Evolutionary conservation across 2,888 invertebrate species (phyloP).

Genomic region (Malthinus flaveolus): DNA sequence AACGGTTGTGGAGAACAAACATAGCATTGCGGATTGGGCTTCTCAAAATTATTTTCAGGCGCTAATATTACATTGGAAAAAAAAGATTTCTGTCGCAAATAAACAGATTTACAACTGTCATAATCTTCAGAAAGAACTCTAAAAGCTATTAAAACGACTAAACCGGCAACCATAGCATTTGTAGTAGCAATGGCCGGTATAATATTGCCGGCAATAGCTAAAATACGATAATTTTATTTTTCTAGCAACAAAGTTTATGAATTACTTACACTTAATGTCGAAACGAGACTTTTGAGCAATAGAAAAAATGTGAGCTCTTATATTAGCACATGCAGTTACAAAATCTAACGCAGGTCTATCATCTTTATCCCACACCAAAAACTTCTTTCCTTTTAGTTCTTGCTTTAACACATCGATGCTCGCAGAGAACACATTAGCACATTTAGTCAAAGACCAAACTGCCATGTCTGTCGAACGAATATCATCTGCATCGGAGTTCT

Average conservation of each 20-base stretch:
- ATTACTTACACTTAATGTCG: conserved; percentile 85
- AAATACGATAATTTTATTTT: conserved; percentile 28
- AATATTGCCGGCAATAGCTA: conserved; percentile 99
- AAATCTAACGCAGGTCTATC: conserved; percentile 93
- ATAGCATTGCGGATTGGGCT: conserved; percentile 92
- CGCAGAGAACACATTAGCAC: conserved; percentile 66
- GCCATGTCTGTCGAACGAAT: conserved; percentile 46
- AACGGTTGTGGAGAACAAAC: conserved; percentile 91
- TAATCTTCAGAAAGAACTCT: conserved; percentile 70
- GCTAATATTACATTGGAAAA: conserved; percentile 74
- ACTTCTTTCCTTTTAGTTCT: conserved; percentile 63
- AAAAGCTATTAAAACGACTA: conserved; percentile 89
- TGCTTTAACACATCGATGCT: conserved; percentile 68
- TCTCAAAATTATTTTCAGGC: conserved; percentile 71
- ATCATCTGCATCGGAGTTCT: conserved; percentile 35
- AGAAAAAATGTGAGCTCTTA: conserved; percentile 87
- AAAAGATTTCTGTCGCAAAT: conserved; percentile 73
- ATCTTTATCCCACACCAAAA: conserved; percentile 97
- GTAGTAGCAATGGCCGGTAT: conserved; percentile 99
- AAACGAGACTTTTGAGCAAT: conserved; percentile 88
- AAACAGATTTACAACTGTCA: conserved; percentile 75
- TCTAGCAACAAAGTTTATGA: not conserved
- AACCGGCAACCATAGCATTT: conserved; percentile 95
- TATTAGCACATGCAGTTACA: conserved; percentile 93
- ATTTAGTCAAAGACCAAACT: conserved; percentile 51